These are phyloP conservation scores for Drosophila stalkeri DNA, from an alignment of 2,888 invertebrate genomes.

Conservation along the genomic window DNA sequence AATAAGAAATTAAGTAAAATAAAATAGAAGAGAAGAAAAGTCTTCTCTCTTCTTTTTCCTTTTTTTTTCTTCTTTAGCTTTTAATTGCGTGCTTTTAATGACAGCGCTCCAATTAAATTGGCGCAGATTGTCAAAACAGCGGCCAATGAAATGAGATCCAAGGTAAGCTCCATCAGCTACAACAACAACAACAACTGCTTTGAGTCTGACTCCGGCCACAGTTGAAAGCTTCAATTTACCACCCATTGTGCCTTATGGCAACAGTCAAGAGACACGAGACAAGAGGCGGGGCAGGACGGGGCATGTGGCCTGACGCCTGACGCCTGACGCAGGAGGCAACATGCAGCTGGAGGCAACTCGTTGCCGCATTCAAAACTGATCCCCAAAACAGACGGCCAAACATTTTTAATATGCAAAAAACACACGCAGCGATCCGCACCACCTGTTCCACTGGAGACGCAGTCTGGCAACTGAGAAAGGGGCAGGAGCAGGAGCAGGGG, in stretches of 20 bases:
- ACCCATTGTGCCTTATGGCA: constrained; percentile 78
- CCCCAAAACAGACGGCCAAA: constrained; percentile 26
- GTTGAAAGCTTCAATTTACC: constrained; percentile 82
- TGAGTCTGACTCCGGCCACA: constrained; percentile 25
- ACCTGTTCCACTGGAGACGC: constrained; percentile 49
- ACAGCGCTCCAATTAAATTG: constrained; percentile 80
- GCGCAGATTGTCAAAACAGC: constrained; percentile 76
- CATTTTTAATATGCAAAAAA: constrained; percentile 69
- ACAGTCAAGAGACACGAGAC: constrained; percentile 17
- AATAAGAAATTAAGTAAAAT: no score
- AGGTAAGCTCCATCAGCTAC: constrained; percentile 18
- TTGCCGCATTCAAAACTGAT: constrained; percentile 38
- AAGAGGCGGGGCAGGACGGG: constrained; percentile 1
- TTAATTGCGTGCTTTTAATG: constrained; percentile 81
- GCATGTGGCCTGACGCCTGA: constrained; percentile 6
- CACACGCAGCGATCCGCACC: constrained; percentile 66
- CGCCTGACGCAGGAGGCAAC: constrained; percentile 6
- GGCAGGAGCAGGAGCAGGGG: constrained; percentile 1
- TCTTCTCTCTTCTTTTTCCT: constrained; percentile 5
- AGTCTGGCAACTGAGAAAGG: constrained; percentile 1
- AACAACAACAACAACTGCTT: constrained; percentile 12
- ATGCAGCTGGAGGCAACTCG: constrained; percentile 29
- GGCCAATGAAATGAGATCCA: constrained; percentile 73
- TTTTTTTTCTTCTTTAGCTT: constrained; percentile 18
- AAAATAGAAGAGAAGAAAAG: background rate